Conservation (phyloP, 2,797 vertebrate species). For the Hirundo rustica region DNA sequence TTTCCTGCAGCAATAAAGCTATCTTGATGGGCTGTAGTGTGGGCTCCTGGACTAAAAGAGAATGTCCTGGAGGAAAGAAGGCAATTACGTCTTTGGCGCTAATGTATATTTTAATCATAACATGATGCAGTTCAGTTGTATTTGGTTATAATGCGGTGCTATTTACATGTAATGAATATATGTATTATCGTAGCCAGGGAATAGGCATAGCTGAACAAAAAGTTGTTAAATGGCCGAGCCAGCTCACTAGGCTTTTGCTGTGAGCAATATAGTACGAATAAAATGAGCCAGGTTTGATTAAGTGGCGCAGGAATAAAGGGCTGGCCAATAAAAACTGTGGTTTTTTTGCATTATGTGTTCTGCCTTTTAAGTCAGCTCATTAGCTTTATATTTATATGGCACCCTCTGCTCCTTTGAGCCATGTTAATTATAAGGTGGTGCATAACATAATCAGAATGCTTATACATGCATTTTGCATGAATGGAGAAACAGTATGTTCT, state of each 20-base stretch:
- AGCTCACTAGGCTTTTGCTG: neutral
- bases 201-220: neutral
- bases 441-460: neutral
- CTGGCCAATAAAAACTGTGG: neutral
- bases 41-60: neutral
- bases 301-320: neutral
- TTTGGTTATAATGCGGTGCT: neutral
- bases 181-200: neutral
- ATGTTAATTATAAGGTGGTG: slow-evolving; percentile 36
- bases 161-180: neutral
- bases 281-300: slow-evolving; percentile 42
- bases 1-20: neutral
- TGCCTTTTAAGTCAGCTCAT: slow-evolving; percentile 50
- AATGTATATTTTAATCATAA: neutral
- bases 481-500: neutral
- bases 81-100: neutral
- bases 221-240: neutral
- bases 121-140: neutral
- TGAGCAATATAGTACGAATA: neutral
- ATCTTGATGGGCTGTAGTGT: neutral
- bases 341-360: neutral
- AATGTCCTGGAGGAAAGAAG: neutral
- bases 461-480: neutral
- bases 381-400: slow-evolving; percentile 23
- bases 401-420: slow-evolving; percentile 40